phyloP scores from a whole-genome alignment of 2,888 invertebrate species.

The Tiliacea aurago region DNA sequence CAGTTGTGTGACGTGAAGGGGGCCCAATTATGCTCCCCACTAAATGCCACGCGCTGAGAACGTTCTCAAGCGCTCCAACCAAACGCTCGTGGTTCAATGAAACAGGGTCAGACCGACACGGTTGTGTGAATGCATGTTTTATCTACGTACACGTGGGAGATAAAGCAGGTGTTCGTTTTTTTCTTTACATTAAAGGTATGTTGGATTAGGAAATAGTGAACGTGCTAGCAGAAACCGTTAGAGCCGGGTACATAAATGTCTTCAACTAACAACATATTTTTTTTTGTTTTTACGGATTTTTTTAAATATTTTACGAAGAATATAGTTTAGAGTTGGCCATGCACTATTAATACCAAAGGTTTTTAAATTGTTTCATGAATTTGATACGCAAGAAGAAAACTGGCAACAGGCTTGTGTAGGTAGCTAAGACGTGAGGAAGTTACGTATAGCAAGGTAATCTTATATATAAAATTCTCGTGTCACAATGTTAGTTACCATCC shows the following conservation, averaged over 20 bases:
- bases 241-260: constrained; percentile 5
- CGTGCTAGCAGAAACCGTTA: constrained; percentile 40
- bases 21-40: constrained; percentile 77
- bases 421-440: constrained; percentile 50
- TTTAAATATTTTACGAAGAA: not conserved
- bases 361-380: constrained; percentile 5
- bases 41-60: constrained; percentile 76
- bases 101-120: constrained; percentile 76
- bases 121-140: constrained; percentile 65
- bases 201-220: constrained; percentile 58
- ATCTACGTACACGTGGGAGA: constrained; percentile 63
- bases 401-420: constrained; percentile 12
- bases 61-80: constrained; percentile 73
- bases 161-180: constrained; percentile 66
- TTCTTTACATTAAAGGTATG: constrained; percentile 41
- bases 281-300: not conserved
- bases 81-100: constrained; percentile 73
- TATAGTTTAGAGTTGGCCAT: not conserved
- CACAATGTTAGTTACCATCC: too few species aligned
- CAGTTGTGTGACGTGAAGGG: constrained; percentile 87
- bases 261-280: not conserved
- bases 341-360: not conserved
- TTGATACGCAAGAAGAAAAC: constrained; percentile 1
- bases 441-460: constrained; percentile 64
- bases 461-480: too few species aligned